These are phyloP conservation scores for Mystacides longicornis DNA, from an alignment of 2,888 invertebrate genomes.

Conservation along the genomic window DNA sequence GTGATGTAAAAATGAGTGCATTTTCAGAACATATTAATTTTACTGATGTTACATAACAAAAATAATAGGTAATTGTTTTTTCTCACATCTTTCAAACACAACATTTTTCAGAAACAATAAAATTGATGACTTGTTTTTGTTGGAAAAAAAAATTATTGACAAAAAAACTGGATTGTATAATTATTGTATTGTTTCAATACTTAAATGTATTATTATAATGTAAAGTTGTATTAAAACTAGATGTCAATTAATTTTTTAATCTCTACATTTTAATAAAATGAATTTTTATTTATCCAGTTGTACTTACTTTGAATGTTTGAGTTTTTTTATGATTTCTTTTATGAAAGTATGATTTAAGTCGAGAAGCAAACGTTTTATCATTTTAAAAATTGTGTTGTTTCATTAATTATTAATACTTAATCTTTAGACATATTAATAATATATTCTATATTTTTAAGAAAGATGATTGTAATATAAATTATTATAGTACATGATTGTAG, in stretches of 20 bases:
- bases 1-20: too few relatives aligned
- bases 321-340: not conserved
- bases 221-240: too few relatives aligned
- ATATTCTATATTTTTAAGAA: not conserved
- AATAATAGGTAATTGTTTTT: too few relatives aligned
- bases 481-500: conserved; percentile 24
- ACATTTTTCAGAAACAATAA: too few relatives aligned
- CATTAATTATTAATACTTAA: not conserved
- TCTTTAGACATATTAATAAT: not conserved
- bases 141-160: too few relatives aligned
- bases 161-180: too few relatives aligned
- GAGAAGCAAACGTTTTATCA: conserved; percentile 5
- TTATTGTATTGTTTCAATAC: too few relatives aligned
- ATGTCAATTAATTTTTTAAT: conserved; percentile 4
- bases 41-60: too few relatives aligned
- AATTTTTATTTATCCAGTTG: not conserved
- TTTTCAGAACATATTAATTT: too few relatives aligned
- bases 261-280: not conserved
- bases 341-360: not conserved
- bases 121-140: too few relatives aligned
- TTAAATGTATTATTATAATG: too few relatives aligned
- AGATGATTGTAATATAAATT: conserved; percentile 25
- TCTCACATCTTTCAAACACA: too few relatives aligned
- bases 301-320: not conserved
- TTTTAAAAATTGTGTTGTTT: not conserved